Conservation (phyloP, 2,113 vertebrate species). For the Scopus umbretta region DNA sequence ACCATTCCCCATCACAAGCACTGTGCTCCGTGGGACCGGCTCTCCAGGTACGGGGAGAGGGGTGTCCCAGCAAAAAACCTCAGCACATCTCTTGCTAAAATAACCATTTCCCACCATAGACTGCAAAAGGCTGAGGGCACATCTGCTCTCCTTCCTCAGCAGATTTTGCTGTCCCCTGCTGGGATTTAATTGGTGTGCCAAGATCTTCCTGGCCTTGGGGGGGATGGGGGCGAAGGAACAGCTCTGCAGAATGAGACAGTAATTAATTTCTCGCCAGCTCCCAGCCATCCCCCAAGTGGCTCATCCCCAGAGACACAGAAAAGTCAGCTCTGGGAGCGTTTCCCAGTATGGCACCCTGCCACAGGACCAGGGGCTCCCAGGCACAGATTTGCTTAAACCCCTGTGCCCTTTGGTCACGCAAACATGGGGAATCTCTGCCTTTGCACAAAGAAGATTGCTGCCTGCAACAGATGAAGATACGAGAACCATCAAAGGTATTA, state of each 20-base stretch:
- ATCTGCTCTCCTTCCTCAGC: neutral
- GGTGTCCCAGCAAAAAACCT: neutral
- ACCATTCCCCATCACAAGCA: neutral
- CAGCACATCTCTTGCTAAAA: neutral
- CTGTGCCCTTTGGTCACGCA: accelerated
- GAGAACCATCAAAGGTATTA: neutral
- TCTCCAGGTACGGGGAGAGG: neutral
- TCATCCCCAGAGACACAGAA: neutral
- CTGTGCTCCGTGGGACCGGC: accelerated
- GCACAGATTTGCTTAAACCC: neutral
- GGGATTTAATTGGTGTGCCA: neutral
- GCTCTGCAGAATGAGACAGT: neutral
- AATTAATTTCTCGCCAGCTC: neutral
- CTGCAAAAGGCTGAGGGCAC: neutral
- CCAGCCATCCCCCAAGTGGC: neutral
- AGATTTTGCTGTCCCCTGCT: neutral
- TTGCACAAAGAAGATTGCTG: neutral
- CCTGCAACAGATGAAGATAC: neutral
- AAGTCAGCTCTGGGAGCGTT: neutral
- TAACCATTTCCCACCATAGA: neutral
- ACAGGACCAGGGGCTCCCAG: neutral
- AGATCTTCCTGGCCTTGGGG: neutral
- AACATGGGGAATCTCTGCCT: neutral
- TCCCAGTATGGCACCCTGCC: neutral
- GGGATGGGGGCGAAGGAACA: neutral